These are phyloP conservation scores for Cuculus canorus DNA, from an alignment of 2,797 vertebrate genomes.

Conservation along the genomic window DNA sequence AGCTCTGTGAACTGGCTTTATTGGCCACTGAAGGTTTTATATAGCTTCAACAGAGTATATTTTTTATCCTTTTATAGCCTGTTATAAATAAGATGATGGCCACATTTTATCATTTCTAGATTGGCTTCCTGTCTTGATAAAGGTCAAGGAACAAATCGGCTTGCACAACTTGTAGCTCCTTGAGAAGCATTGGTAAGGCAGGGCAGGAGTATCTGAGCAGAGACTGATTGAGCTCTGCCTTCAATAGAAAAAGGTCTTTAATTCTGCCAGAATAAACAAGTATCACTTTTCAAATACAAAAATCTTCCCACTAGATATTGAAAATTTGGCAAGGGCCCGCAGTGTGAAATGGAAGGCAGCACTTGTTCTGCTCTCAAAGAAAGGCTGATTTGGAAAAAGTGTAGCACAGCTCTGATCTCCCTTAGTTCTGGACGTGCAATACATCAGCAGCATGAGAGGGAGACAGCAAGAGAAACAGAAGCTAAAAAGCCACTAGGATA, in stretches of 20 bases:
- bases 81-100: not conserved
- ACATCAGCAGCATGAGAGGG: not conserved
- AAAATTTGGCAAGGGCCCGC: not conserved
- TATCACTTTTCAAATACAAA: conserved; percentile 12
- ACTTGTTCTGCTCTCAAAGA: not conserved
- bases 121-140: not conserved
- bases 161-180: not conserved
- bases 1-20: not conserved
- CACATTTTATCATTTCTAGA: not conserved
- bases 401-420: not conserved
- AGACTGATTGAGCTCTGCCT: not conserved
- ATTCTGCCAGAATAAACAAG: not conserved
- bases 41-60: not conserved
- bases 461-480: not conserved
- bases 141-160: not conserved
- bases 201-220: not conserved
- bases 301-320: not conserved
- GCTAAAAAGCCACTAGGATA: not conserved
- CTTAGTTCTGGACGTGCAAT: not conserved
- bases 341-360: not conserved
- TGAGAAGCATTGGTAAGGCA: not conserved
- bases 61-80: not conserved
- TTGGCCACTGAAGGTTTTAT: not conserved
- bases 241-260: not conserved
- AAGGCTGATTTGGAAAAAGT: not conserved